phyloP scores from a whole-genome alignment of 2,888 invertebrate genomes.

The Andrena flavipes region DNA sequence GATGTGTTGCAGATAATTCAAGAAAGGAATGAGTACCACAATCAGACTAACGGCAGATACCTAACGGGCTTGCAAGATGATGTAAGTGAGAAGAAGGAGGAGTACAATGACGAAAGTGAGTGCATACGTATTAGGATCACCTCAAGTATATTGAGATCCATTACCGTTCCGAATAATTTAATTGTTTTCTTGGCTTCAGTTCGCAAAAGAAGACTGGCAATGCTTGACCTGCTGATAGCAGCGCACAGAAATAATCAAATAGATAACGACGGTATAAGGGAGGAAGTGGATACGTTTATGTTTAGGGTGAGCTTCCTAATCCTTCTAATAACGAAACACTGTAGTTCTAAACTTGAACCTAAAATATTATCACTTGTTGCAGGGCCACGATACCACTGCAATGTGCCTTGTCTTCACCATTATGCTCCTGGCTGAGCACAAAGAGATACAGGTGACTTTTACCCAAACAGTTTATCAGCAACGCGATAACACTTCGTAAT shows the following conservation, averaged over 20 bases:
- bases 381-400: conserved; percentile 89
- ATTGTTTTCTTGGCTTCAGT: conserved; percentile 11
- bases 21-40: conserved; percentile 75
- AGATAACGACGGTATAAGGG: conserved; percentile 77
- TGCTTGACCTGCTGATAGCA: conserved; percentile 79
- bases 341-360: neutral
- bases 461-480: neutral
- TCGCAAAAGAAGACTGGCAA: conserved; percentile 73
- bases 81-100: neutral
- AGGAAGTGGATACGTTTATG: conserved; percentile 82
- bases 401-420: conserved; percentile 86
- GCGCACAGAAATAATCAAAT: conserved; percentile 70
- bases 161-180: too few species aligned
- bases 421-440: conserved; percentile 86
- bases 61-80: conserved; percentile 44
- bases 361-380: conserved; percentile 60
- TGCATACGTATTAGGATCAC: neutral
- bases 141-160: too few species aligned
- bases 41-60: conserved; percentile 61
- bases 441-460: conserved; percentile 79
- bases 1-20: conserved; percentile 70
- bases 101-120: conserved; percentile 23
- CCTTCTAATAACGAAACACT: neutral
- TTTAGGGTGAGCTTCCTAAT: conserved; percentile 67
- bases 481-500: too few species aligned